Evolutionary conservation across 2,888 invertebrate species (phyloP).

Genomic region (Callinectes sapidus): DNA sequence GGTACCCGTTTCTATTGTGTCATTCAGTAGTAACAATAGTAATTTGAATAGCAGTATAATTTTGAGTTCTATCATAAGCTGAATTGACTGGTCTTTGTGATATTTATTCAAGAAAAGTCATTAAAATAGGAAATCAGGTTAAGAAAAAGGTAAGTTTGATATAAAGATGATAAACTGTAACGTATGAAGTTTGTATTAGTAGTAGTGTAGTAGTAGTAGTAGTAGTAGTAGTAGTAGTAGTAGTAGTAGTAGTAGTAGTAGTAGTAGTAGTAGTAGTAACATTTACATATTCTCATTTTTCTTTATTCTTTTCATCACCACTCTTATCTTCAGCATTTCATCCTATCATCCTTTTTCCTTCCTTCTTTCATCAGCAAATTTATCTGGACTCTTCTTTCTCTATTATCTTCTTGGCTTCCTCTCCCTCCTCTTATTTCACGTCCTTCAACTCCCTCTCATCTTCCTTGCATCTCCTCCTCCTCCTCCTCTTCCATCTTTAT

Average conservation of each 20-base stretch:
- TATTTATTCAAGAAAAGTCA: too few species aligned
- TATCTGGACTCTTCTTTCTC: neutral
- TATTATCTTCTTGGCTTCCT: neutral
- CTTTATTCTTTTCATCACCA: neutral
- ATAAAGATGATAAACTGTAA: too few species aligned
- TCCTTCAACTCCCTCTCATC: neutral
- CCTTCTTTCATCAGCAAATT: neutral
- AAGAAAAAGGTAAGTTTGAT: too few species aligned
- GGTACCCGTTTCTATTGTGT: neutral
- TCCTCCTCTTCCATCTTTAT: conserved; percentile 13
- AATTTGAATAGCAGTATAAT: neutral
- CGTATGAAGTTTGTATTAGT: too few species aligned
- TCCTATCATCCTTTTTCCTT: neutral
- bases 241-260: too few species aligned
- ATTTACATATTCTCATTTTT: neutral
- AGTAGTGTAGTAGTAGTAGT: too few species aligned
- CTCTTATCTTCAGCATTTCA: neutral
- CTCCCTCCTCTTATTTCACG: neutral
- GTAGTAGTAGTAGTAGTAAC: neutral
- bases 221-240: neutral
- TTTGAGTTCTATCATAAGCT: neutral
- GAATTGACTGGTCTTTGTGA: too few species aligned
- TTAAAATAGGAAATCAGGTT: too few species aligned
- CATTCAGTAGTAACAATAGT: neutral
- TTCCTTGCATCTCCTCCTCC: neutral